Base-by-base conservation (phyloP, 2,113 vertebrate genomes). In the Eublepharis macularius region DNA sequence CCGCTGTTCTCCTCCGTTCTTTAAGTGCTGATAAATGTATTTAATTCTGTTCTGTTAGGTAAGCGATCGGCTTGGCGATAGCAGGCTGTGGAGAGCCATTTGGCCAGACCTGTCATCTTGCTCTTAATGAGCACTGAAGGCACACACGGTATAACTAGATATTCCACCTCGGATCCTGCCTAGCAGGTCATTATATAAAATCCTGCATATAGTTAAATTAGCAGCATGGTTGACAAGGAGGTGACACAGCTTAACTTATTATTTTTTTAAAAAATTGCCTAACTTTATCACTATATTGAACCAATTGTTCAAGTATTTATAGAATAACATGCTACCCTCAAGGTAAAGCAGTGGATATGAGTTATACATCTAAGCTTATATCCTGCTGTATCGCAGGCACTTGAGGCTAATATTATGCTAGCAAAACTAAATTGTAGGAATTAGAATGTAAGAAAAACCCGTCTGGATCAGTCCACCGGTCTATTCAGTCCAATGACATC, bases 231-330 rank as follows among this genome's bases (percentile, higher is more conserved):
- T 95, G 95, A 96, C 90, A 93, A 95, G 93, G 92, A 92, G 86
- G 92, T 94, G 94, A 94, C 93, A 93, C 16, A 74, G 91, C 93
- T 95, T 93, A 92, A 92, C 90, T 92, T 94, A 91, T 91, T n/a
- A n/a, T n/a, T n/a, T n/a, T n/a, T 95, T 95, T 93, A 94, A 83
- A 93, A 63, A 95, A 93, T 92, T 92, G 91, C 93, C 94, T 93
- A 92, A 93, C 81, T 95, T 93, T 94, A 93, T 95, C 93, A 90
- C 93, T 88, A 88, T 94, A 87, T 91, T 86, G 92, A 95, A 89
- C 92, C 87, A 92, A 92, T 91, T 84, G 91, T 79, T 87, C 82
- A 83, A 86, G 91, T 92, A 91, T 92, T 93, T 92, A 94, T 88
- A 92, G 96, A 94, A 92, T 91, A 87, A 85, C 84, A 75, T 80